Evolutionary conservation across 2,113 vertebrate genomes (phyloP), one percentile per base, ranked within the genome.

Genomic region (Anarrhichthys ocellatus): DNA sequence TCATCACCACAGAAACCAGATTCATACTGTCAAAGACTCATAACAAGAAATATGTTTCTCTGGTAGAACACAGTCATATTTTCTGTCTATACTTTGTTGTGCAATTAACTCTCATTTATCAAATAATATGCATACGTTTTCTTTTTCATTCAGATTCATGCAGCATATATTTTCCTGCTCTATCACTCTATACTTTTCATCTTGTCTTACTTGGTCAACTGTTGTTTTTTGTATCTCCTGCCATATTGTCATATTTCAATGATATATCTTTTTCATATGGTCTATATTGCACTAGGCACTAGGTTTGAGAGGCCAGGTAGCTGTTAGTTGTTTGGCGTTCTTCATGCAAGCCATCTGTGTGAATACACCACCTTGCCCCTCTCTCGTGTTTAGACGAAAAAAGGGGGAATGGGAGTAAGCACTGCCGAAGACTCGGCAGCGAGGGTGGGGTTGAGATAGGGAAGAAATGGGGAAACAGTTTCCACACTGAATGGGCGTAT

Each of bases 371-470:
- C 50, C 77, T 80, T 65, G 73, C 81, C 82, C 38, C 66, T 68
- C 59, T 75, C 63, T 67, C 18, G 13, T 86, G 83, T 89, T 85
- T 85, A 75, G 50, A 89, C 73, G 82, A 78, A 84, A 80, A 75
- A 32, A 5, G 0, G 9, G 44, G 34, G 50, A 61, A 54, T 66
- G 20, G 65, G 27, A 29, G 29, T 77, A 70, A 87, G 85, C 61
- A 62, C 40, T 68, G 76, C 61, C 68, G 82, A 80, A 59, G 54
- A 73, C 48, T 1, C 48, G 64, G 72, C 68, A 61, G 9, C 0
- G 6, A 69, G 54, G 27, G 71, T 56, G 75, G 62, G 50, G 67
- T 18, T 64, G 62, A 72, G 65, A 58, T 14, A 40, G 58, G 17
- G 58, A 18, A 58, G 36, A 52, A 65, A 83, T 3, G 50, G 50